These are phyloP conservation scores for Dascillus cervinus DNA, from an alignment of 2,888 invertebrate species.

Conservation along the genomic window DNA sequence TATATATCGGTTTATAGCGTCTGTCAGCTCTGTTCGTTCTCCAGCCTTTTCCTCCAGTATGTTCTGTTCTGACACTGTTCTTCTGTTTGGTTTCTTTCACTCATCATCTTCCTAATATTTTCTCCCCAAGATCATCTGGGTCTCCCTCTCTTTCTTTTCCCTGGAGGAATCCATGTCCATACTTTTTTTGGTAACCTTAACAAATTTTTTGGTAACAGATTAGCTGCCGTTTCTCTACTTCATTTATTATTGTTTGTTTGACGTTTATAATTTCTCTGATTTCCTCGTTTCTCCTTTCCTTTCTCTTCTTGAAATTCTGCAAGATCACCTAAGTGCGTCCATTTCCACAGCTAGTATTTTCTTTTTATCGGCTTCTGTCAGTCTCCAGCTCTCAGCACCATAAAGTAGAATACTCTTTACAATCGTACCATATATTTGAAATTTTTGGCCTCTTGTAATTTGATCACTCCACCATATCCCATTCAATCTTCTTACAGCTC, in stretches of 20 bases:
- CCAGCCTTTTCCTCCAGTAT: slow-evolving; percentile 4
- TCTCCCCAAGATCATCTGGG: slow-evolving; percentile 4
- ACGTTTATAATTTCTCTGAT: slow-evolving; percentile 4
- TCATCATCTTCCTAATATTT: slow-evolving; percentile 1
- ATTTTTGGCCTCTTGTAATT: slow-evolving; percentile 7
- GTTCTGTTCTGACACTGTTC: slow-evolving; percentile 2
- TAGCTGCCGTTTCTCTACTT: slow-evolving; percentile 1
- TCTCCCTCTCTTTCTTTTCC: slow-evolving; percentile 3
- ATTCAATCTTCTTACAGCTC: too few species aligned
- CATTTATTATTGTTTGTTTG: slow-evolving; percentile 3
- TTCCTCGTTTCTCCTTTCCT: slow-evolving; percentile 4
- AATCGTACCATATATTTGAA: slow-evolving; percentile 8
- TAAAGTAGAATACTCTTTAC: slow-evolving; percentile 7
- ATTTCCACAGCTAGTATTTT: slow-evolving; percentile 9
- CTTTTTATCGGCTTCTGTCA: slow-evolving; percentile 6
- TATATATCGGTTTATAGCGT: slow-evolving; percentile 3
- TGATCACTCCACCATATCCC: slow-evolving; percentile 6
- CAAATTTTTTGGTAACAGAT: too few species aligned
- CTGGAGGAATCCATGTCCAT: background rate
- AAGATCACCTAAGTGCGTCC: slow-evolving; percentile 8
- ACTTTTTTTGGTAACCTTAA: slow-evolving; percentile 1
- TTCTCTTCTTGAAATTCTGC: slow-evolving; percentile 8
- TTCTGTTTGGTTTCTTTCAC: slow-evolving; percentile 4
- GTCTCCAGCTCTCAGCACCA: slow-evolving; percentile 10
- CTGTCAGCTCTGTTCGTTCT: slow-evolving; percentile 5